Base-by-base conservation (phyloP, 2,113 vertebrate genomes). In the crab-eating macaque (Macaca fascicularis) region DNA sequence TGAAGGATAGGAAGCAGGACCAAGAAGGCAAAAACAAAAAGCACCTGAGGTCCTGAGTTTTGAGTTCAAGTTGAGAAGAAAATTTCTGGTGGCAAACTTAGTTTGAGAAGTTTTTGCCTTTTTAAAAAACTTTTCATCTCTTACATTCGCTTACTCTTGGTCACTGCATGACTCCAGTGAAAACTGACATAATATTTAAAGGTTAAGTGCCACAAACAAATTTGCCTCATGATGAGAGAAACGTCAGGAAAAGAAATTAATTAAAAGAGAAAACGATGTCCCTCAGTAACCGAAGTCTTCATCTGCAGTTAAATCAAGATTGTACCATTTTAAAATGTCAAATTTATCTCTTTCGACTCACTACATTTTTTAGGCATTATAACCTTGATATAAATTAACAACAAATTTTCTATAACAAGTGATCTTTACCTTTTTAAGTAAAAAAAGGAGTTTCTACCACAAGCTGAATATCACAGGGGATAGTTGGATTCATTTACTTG, bases 171-270 rank as follows among this genome's bases (percentile, higher is more conserved):
- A 96, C 52, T 97, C 52, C 87, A 97, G 43, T 90, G 86, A 98
- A 98, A 98, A 95, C 67, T 90, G 25, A 4, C 93, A 95, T 72
- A 84, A 92, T 97, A 92, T 70, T 97, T 97, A 98, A 98, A 98
- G 96, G 89, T 98, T 98, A 98, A 98, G 69, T 8, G 50, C 72
- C 52, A 97, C 92, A 97, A 97, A 98, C 57, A 98, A 97, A 98
- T 98, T 97, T 98, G 38, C 79, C 87, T 98, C 64, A 91, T 96
- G 75, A 98, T 97, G 85, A 96, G 89, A 98, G 94, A 98, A 98
- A 98, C 94, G 40, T 98, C 97, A 98, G 96, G 70, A 93, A 98
- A 97, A 96, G 91, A 0, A 98, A 97, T 97, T 97, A 96, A 97
- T 91, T 97, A 97, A 97, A 97, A 95, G 38, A 96, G 43, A 61